Evolutionary conservation across 2,113 vertebrate genomes (phyloP).

Genomic region (Hydrolagus affinis): DNA sequence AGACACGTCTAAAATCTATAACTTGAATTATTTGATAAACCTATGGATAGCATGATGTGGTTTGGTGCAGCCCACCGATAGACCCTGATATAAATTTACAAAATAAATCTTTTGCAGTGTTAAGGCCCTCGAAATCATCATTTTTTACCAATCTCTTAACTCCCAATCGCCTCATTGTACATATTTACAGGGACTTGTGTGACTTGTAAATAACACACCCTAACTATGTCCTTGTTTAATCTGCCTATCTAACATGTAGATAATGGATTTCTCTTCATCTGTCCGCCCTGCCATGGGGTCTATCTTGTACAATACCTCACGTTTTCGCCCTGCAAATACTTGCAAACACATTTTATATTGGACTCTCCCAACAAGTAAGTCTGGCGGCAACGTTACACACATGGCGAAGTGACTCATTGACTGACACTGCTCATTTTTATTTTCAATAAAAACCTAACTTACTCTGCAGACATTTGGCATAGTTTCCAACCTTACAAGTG

Average conservation of each 20-base stretch:
- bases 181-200: not conserved
- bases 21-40: not conserved
- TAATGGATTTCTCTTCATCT: not conserved
- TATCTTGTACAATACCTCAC: not conserved
- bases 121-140: not conserved
- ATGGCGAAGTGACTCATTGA: not conserved
- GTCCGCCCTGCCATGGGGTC: not conserved
- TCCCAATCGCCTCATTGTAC: not conserved
- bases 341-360: not conserved
- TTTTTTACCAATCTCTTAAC: not conserved
- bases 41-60: not conserved
- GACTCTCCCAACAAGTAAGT: not conserved
- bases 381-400: not conserved
- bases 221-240: too few relatives aligned
- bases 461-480: not conserved
- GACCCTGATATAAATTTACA: not conserved
- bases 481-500: not conserved
- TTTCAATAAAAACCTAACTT: not conserved
- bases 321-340: not conserved
- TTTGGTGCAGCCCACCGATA: not conserved
- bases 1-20: not conserved
- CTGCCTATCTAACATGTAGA: not conserved
- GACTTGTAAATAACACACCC: not conserved
- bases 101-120: not conserved
- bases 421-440: slow-evolving; percentile 1